Evolutionary conservation across 2,113 vertebrate genomes (phyloP).

Genomic region (Phrynocephalus versicolor): DNA sequence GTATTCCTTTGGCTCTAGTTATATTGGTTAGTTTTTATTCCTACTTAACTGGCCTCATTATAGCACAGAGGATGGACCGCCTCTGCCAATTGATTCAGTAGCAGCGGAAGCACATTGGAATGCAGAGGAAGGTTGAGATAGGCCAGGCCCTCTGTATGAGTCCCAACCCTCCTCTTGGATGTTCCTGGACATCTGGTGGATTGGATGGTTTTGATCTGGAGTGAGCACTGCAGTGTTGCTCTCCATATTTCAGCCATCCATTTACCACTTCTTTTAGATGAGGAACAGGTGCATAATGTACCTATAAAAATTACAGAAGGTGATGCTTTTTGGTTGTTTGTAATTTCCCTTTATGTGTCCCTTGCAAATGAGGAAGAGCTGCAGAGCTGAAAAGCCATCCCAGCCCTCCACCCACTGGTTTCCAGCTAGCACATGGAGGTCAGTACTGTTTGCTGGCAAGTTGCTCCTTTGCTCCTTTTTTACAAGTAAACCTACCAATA

Average conservation of each 20-base stretch:
- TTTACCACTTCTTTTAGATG: conserved; percentile 28
- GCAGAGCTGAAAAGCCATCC: not conserved
- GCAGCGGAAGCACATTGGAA: not conserved
- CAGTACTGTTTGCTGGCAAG: not conserved
- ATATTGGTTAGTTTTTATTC: not conserved
- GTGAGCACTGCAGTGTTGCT: not conserved
- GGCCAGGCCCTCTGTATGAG: not conserved
- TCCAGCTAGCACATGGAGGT: conserved; percentile 2
- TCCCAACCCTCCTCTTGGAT: not conserved
- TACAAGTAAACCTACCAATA: not conserved
- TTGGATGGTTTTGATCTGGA: not conserved
- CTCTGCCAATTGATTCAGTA: not conserved
- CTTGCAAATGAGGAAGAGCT: accelerated
- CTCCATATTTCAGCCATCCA: conserved; percentile 3
- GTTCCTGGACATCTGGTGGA: not conserved
- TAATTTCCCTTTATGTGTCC: conserved; percentile 24
- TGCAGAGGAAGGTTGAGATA: not conserved
- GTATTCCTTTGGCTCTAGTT: not conserved
- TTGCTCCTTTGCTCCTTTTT: conserved; percentile 3
- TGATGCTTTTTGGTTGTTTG: conserved; percentile 12
- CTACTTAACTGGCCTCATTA: not conserved
- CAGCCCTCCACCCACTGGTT: too few relatives aligned
- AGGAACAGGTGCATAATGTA: conserved; percentile 47
- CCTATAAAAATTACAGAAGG: conserved; percentile 40
- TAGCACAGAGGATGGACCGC: not conserved